Base-by-base conservation (phyloP, 2,888 invertebrate genomes). In the Clistopyga incitator region DNA sequence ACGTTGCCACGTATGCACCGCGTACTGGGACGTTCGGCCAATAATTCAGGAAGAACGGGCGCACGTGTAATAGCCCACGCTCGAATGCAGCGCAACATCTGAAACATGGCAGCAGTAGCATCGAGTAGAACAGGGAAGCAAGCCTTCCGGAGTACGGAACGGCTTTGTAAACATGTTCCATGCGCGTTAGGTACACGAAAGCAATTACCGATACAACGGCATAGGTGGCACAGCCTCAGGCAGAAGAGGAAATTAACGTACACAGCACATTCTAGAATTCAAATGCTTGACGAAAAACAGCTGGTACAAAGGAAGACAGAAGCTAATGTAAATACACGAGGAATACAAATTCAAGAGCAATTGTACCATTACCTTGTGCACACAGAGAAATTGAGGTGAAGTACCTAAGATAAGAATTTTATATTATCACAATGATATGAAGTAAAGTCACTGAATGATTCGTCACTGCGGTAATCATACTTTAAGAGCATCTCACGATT, bases 161-260 rank as follows among this genome's bases (percentile, higher is more conserved):
- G 75, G 61, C 80, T 82, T 80, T 82, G 78, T 77, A 80, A 85
- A 85, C 82, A 83, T 80, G 74, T 85, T 85, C 74, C 80, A 82
- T 74, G 77, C 29, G 74, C 77, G 71, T 82, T 76, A 47, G 72
- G 45, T 82, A 82, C 82, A 84, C 76, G 82, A 79, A 82, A 80
- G 79, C 82, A 84, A 84, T 84, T 82, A 84, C 82, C 72, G 82
- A 74, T 84, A 76, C 75, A 25, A 38, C 59, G 18, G 71, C 34
- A 45, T 34, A 54, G 64, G 56, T 68, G 61, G 65, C 47, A 52
- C 20, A 11, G 72, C 29, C 50, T 34, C 25, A 47, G 38, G 56
- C 65, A 42, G 25, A 65, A 42, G 42, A 54, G 65, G 42, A 23
- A 78, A 56, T 59, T 45, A 76, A 29, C 54, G 70, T 50, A n/a